Base-by-base conservation (phyloP, 2,888 invertebrate genomes). In the Drosophila buzzatii region DNA sequence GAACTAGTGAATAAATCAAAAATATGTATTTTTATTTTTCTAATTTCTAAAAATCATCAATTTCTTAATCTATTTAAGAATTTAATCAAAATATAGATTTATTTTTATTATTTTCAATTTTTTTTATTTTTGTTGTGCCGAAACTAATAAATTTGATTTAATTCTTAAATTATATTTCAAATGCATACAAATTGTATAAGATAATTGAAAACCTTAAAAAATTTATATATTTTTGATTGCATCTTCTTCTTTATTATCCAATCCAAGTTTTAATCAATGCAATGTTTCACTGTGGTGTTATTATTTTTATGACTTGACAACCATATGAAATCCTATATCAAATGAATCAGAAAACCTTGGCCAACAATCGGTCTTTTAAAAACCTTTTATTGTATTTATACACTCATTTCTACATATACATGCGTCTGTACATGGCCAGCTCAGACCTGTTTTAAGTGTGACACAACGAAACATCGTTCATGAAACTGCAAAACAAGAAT, bases 381-480 rank as follows among this genome's bases (percentile, higher is more conserved):
- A 58, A 14, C 39, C 6, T 23, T 39, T 33, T 20, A 33, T 23
- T 42, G 27, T 49, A n/a, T 18, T 16, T 65, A 18, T 33, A 57
- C 65, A 73, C 41, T 65, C 47, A 61, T 23, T 31, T 51, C 47
- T 12, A 27, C 12, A 14, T 14, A 31, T 42, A 14, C 9, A 10
- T 14, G 16, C 27, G 1, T 42, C 33, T 59, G 27, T 47, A 60
- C 51, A 56, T 60, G 37, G 52, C 52, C 35, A 16, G 45, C 47
- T 18, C 69, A 85, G 86, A 82, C 82, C 82, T 65, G 85, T 89
- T 83, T 83, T 51, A 49, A 80, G 66, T 76, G 71, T 76, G 72
- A 80, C 72, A 77, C 80, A 57, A 49, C 20, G 20, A 47, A 47
- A 52, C 41, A 45, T 42, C 68, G 57, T 58, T 71, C 65, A 72